Percentiles rank a stretch among this genome's conserved stretches.
Evolutionary conservation across 1,140 invertebrate species (phyloP).

Genomic region (Centruroides vittatus): DNA sequence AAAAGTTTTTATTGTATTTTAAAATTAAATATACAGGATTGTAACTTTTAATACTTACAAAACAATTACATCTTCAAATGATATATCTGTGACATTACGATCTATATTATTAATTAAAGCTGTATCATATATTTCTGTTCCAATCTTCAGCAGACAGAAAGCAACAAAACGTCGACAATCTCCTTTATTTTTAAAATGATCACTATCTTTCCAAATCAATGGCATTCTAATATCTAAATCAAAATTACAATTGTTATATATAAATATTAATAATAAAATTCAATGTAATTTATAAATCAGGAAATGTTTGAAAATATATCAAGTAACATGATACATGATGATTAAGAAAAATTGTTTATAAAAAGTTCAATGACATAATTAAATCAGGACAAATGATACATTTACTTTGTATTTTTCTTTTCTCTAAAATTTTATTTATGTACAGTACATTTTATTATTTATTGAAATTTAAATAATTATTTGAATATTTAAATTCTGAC

Average conservation of each 20-base stretch:
- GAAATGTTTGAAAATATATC: no score
- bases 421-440: no score
- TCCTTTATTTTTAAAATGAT: slow-evolving; percentile 57
- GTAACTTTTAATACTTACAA: slow-evolving; percentile 41
- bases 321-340: no score
- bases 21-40: background rate
- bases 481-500: no score
- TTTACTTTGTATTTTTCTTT: no score
- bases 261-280: background rate
- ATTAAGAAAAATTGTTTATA: no score
- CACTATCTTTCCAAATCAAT: slow-evolving; percentile 52
- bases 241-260: background rate
- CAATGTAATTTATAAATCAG: no score
- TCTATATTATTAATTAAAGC: slow-evolving; percentile 48
- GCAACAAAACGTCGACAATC: slow-evolving; percentile 53
- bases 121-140: slow-evolving; percentile 53
- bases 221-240: slow-evolving; percentile 48
- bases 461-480: no score
- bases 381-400: no score
- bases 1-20: background rate
- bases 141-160: slow-evolving; percentile 49
- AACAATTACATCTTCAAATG: slow-evolving; percentile 49
- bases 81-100: slow-evolving; percentile 49
- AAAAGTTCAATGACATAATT: no score
- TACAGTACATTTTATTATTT: no score